Conservation (phyloP, 2,113 vertebrate species). For the Aix galericulata region DNA sequence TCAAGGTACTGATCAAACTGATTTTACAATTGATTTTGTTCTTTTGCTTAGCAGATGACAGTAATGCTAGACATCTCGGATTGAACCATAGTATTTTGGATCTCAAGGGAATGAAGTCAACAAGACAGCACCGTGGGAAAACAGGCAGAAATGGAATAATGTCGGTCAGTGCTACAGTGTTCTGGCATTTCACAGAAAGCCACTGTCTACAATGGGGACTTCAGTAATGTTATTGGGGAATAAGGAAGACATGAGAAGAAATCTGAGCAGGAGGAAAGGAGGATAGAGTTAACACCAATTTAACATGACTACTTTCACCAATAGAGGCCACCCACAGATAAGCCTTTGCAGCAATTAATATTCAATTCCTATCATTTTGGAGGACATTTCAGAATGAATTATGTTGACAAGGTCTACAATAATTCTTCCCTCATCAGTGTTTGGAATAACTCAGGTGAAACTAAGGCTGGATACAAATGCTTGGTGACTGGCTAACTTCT, state of each 20-base stretch:
- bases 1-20: conserved; percentile 7
- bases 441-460: neutral
- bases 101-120: neutral
- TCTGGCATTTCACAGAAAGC: neutral
- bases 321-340: neutral
- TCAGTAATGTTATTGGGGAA: neutral
- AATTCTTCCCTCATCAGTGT: neutral
- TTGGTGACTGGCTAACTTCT: neutral
- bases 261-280: neutral
- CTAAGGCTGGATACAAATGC: neutral
- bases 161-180: neutral
- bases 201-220: neutral
- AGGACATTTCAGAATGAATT: neutral
- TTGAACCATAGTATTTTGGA: neutral
- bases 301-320: neutral
- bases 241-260: neutral
- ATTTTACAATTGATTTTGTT: conserved; percentile 33
- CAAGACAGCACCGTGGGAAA: neutral
- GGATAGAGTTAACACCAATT: neutral
- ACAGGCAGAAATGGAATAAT: neutral
- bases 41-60: neutral
- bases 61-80: neutral
- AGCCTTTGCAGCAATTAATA: neutral
- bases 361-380: neutral
- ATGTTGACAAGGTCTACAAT: neutral